Evolutionary conservation across 1,140 invertebrate species (phyloP).

Genomic region (Choristoneura fumiferana): DNA sequence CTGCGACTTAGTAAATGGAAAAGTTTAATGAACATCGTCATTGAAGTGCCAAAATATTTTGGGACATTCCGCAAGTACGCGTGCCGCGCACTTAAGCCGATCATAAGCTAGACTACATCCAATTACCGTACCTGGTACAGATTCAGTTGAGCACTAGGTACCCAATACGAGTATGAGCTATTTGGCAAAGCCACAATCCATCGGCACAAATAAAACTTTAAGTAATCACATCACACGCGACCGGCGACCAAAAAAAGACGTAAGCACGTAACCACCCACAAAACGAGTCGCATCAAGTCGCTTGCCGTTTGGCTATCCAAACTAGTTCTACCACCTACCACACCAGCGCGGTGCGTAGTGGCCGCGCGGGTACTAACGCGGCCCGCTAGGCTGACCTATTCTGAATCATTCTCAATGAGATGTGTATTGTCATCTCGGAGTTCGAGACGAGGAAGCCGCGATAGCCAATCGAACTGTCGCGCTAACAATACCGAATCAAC

Average conservation of each 20-base stretch:
- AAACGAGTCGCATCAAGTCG: background rate
- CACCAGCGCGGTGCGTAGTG: background rate
- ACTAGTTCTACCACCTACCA: constrained; percentile 3
- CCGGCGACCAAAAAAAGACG: too few relatives aligned
- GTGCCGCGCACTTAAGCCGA: too few relatives aligned
- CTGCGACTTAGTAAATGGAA: too few relatives aligned
- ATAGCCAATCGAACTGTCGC: background rate
- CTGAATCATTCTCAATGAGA: background rate
- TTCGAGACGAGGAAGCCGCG: background rate
- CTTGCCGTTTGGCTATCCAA: background rate
- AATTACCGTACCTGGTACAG: too few relatives aligned
- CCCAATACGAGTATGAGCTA: too few relatives aligned
- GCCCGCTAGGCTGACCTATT: background rate
- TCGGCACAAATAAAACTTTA: background rate
- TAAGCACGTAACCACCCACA: background rate
- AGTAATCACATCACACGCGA: too few relatives aligned
- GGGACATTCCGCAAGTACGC: too few relatives aligned
- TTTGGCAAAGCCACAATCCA: too few relatives aligned
- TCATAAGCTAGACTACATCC: too few relatives aligned
- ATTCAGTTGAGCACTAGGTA: too few relatives aligned
- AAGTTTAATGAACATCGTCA: too few relatives aligned
- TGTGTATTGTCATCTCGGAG: background rate
- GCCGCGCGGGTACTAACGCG: constrained; percentile 2
- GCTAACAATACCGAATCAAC: background rate
- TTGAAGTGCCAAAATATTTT: too few relatives aligned